Conservation (phyloP, 2,888 invertebrate genomes). For the Ypsolopha scabrella region DNA sequence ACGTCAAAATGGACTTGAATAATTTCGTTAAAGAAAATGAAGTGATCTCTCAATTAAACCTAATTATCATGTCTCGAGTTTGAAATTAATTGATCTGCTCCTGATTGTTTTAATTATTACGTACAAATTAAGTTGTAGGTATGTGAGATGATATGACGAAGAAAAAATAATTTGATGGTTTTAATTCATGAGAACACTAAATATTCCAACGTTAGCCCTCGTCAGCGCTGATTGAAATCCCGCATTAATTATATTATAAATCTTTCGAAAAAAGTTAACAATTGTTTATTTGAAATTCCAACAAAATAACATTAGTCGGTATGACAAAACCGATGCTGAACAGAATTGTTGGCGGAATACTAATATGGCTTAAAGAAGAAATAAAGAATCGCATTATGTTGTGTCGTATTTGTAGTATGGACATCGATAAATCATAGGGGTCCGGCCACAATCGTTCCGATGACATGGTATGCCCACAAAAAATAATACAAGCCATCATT, state of each 20-base stretch:
- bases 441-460: constrained; percentile 66
- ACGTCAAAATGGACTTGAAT: no score
- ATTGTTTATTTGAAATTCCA: constrained; percentile 68
- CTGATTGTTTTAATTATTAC: constrained; percentile 50
- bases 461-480: constrained; percentile 67
- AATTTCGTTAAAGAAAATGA: no score
- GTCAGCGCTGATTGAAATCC: constrained; percentile 48
- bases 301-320: constrained; percentile 68
- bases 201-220: constrained; percentile 36
- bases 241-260: constrained; percentile 55
- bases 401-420: constrained; percentile 70
- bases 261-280: constrained; percentile 40
- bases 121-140: constrained; percentile 58
- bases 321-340: constrained; percentile 65
- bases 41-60: no score
- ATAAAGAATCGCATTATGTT: constrained; percentile 66
- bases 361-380: constrained; percentile 68
- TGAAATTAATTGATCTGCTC: constrained; percentile 14
- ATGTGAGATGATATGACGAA: constrained; percentile 22
- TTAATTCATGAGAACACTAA: constrained; percentile 59
- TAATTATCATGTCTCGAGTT: constrained; percentile 6
- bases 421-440: constrained; percentile 69
- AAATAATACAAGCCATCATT: constrained; percentile 65
- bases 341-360: constrained; percentile 66
- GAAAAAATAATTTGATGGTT: constrained; percentile 38